These are phyloP conservation scores for Nebria brevicollis DNA, from an alignment of 2,888 invertebrate species.

Conservation along the genomic window DNA sequence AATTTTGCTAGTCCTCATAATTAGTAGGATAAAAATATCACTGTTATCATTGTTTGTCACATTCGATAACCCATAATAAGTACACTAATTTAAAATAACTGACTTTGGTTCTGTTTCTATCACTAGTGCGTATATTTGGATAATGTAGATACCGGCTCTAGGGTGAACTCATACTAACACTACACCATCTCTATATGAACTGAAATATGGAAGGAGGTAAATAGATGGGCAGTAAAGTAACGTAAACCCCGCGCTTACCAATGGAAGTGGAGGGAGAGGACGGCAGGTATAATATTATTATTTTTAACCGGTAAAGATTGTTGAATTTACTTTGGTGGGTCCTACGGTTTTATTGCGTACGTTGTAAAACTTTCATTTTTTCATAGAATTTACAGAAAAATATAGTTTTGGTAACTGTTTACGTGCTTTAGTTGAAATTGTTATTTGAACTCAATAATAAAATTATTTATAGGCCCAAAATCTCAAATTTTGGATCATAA, in stretches of 20 bases:
- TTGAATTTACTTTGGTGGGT: neutral
- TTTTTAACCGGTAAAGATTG: neutral
- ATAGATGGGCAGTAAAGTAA: neutral
- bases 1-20: neutral
- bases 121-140: neutral
- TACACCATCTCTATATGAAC: neutral
- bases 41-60: neutral
- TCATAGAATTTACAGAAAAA: neutral
- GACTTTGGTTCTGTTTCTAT: neutral
- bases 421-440: neutral
- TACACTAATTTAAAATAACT: neutral
- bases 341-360: neutral
- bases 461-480: too few species aligned
- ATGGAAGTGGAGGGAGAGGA: neutral
- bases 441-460: too few species aligned
- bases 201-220: slow-evolving; percentile 1
- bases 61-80: neutral
- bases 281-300: neutral
- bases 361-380: neutral
- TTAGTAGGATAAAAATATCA: neutral
- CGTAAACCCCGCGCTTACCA: neutral
- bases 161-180: neutral
- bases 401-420: neutral
- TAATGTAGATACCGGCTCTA: slow-evolving; percentile 1
- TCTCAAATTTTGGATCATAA: too few species aligned